phyloP scores from a whole-genome alignment of 2,797 vertebrate genomes.

The Poeciliopsis turneri region DNA sequence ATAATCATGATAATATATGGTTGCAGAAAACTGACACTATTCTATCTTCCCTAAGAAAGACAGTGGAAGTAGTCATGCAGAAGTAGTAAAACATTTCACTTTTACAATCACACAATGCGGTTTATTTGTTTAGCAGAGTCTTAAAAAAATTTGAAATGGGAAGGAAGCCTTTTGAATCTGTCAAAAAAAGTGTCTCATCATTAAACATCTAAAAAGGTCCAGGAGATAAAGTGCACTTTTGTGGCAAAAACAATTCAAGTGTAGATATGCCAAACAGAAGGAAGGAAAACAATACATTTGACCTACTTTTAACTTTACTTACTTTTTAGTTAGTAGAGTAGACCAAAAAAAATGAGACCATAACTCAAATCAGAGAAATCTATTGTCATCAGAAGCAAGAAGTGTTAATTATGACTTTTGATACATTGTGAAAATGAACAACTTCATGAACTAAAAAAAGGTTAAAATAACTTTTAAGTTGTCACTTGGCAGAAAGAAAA shows the following conservation, averaged over 20 bases:
- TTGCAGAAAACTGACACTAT: neutral
- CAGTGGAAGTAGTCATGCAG: neutral
- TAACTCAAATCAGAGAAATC: neutral
- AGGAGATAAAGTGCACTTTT: neutral
- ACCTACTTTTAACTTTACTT: conserved; percentile 12
- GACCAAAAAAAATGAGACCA: too few species aligned
- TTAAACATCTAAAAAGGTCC: conserved; percentile 11
- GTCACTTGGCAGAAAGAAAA: neutral
- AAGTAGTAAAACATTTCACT: neutral
- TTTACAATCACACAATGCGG: neutral
- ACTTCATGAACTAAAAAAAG: neutral
- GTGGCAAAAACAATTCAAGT: conserved; percentile 1
- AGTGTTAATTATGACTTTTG: conserved; percentile 2
- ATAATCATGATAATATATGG: neutral
- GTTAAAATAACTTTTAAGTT: neutral
- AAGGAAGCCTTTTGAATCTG: neutral
- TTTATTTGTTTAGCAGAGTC: neutral
- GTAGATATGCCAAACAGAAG: neutral
- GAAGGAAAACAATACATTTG: neutral
- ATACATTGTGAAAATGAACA: neutral
- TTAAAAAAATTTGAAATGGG: neutral
- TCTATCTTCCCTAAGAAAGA: neutral
- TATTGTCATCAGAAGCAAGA: neutral
- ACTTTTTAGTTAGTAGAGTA: neutral
- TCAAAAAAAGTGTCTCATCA: neutral